A percentile compares a stretch with the other conserved stretches of the same genome.
phyloP scores from a whole-genome alignment of 2,113 vertebrate genomes.

The Microcebus jonahi region DNA sequence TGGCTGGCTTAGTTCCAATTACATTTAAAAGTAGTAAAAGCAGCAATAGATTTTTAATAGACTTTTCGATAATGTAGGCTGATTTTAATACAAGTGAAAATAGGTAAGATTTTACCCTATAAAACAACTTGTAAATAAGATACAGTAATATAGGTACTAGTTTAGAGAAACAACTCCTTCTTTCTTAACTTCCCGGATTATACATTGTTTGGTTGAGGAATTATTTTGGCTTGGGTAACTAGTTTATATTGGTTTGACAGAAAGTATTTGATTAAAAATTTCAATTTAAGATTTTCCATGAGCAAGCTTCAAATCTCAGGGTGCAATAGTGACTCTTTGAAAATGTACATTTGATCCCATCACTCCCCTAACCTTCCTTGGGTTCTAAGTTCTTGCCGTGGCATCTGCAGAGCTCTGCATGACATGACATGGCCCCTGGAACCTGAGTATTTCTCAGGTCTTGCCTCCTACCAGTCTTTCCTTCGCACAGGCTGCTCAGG shows the following conservation, averaged over 20 bases:
- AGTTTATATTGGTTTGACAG: neutral
- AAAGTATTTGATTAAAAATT: neutral
- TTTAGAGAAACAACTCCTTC: neutral
- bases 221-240: neutral
- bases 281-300: neutral
- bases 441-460: neutral
- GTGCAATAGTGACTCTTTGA: neutral
- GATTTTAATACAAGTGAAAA: neutral
- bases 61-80: neutral
- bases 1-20: conserved; percentile 1
- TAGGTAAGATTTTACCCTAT: neutral
- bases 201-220: neutral
- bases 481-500: neutral
- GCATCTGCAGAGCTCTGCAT: neutral
- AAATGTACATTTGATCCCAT: neutral
- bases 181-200: neutral
- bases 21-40: conserved; percentile 2
- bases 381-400: neutral
- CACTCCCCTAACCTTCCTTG: neutral
- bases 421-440: neutral
- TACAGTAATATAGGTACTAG: neutral
- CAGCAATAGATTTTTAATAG: neutral
- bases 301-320: neutral
- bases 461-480: neutral
- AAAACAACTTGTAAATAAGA: neutral